phyloP scores from a whole-genome alignment of 2,113 vertebrate species.

The Phaethon lepturus region DNA sequence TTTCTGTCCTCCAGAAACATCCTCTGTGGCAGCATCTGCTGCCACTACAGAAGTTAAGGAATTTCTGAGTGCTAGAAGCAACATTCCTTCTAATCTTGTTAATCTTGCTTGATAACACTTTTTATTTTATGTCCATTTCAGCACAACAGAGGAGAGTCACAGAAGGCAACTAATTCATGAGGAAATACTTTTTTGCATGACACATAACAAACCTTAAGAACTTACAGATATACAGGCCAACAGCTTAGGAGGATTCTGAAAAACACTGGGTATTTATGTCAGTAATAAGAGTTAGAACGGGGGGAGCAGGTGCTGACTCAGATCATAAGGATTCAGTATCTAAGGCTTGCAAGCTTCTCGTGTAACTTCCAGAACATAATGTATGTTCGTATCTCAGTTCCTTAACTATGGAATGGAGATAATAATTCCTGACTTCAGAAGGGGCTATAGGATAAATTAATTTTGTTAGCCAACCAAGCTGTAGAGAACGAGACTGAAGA shows the following conservation, averaged over 20 bases:
- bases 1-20: not conserved
- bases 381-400: not conserved
- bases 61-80: not conserved
- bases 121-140: not conserved
- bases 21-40: not conserved
- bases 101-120: not conserved
- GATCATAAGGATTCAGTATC: not conserved
- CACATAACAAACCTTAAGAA: not conserved
- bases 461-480: not conserved
- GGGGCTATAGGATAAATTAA: not conserved
- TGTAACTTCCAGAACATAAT: not conserved
- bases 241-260: not conserved
- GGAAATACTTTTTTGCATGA: not conserved
- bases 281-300: not conserved
- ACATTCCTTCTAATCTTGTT: not conserved
- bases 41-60: not conserved
- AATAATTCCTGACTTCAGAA: constrained; percentile 1
- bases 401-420: not conserved
- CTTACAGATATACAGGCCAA: not conserved
- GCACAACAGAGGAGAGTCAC: not conserved
- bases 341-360: not conserved
- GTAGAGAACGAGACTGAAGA: not conserved
- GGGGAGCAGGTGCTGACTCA: not conserved
- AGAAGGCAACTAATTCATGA: not conserved
- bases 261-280: not conserved